These are phyloP conservation scores for Habroteleia sp. DNA, from an alignment of 2,888 invertebrate species.

Conservation along the genomic window DNA sequence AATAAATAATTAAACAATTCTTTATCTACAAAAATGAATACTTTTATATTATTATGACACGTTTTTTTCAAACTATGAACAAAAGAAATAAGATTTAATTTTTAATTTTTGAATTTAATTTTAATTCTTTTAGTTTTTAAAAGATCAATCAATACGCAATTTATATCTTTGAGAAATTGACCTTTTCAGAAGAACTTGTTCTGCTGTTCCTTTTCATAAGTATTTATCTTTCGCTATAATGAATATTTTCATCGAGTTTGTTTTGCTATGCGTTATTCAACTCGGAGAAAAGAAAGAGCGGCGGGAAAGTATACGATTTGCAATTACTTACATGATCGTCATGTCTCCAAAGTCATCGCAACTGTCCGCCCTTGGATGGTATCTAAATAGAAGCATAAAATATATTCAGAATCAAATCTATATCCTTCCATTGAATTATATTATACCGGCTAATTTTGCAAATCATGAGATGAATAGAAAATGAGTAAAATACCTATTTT, in stretches of 20 bases:
- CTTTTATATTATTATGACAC: too few species aligned
- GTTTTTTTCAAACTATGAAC: too few species aligned
- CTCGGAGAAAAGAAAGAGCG: constrained; percentile 1
- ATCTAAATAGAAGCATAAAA: constrained; percentile 31
- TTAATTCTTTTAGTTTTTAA: too few species aligned
- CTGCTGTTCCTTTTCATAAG: too few species aligned
- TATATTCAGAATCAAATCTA: not conserved
- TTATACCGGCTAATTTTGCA: constrained; percentile 15
- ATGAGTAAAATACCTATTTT: constrained; percentile 17
- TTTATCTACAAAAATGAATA: too few species aligned
- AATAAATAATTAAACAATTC: too few species aligned
- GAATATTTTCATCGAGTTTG: not conserved
- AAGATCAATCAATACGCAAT: too few species aligned
- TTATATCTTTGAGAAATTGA: too few species aligned
- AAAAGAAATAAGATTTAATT: too few species aligned
- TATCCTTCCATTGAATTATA: constrained; percentile 3
- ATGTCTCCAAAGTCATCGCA: constrained; percentile 41
- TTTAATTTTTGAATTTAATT: too few species aligned
- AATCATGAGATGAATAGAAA: constrained; percentile 19
- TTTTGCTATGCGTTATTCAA: constrained; percentile 6
- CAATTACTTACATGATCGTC: constrained; percentile 48
- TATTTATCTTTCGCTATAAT: too few species aligned
- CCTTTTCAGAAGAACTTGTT: too few species aligned
- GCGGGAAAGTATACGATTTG: constrained; percentile 18
- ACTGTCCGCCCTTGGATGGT: constrained; percentile 5